Base-by-base conservation (phyloP, 2,113 vertebrate genomes). In the Xiphophorus hellerii region DNA sequence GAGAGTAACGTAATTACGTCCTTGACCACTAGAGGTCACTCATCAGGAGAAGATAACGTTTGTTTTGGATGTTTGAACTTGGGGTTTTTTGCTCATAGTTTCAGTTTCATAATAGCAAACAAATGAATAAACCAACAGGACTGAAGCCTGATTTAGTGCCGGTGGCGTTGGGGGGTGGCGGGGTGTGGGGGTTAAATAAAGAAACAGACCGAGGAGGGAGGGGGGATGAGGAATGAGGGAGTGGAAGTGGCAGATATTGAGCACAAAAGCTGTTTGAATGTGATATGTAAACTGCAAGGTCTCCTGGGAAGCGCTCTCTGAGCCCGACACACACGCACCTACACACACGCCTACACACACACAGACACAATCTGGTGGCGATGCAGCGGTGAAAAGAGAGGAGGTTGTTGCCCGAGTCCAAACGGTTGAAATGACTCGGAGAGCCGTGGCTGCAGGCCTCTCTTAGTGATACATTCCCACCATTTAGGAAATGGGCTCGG, bases 401-500 rank as follows among this genome's bases (percentile, higher is more conserved):
- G 8, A 71, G 79, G 78, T 28, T 81, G 77, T 71, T 71, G 65
- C 86, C 61, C 0, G 80, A 90, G 87, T 78, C 74, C 83, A 33
- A 87, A 76, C 37, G 37, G 76, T 77, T 89, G 84, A 60, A 54
- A 85, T 82, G 82, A 87, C 84, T 80, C 78, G 17, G 35, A 25
- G 72, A 33, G 76, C 1, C 44, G 66, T 42, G 76, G 86, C 84
- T 80, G 77, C 77, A 62, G 89, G 87, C 82, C 90, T 72, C 77
- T 83, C 86, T 74, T 62, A 51, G 85, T 92, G 90, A 92, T 86
- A 83, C 91, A 92, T 92, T 91, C 74, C 80, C 80, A 83, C 84
- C 90, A 89, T 93, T 91, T 90, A 90, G 88, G 89, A 92, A 90
- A 93, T 90, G 91, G 78, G 65, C 25, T 76, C 77, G 83, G 87